Evolutionary conservation across 2,797 vertebrate species (phyloP).

Genomic region (Eospalax fontanierii): DNA sequence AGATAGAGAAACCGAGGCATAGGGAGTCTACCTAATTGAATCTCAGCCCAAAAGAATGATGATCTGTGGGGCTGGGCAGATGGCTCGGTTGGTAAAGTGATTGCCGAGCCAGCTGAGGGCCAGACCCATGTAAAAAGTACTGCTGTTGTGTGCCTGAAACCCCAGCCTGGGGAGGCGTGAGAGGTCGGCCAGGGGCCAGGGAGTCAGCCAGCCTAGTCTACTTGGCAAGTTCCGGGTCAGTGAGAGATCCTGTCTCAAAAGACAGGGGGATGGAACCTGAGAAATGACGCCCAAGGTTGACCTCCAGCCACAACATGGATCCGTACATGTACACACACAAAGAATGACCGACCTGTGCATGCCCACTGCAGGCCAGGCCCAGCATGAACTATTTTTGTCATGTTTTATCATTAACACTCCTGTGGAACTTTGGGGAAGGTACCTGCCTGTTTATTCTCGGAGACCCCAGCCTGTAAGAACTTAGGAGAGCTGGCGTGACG

Average conservation of each 20-base stretch:
- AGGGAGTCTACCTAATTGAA: background rate
- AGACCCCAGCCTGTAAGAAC: rapidly evolving
- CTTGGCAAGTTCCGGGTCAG: background rate
- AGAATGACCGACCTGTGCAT: background rate
- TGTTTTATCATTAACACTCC: background rate
- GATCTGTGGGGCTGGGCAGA: background rate
- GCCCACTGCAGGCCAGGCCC: rapidly evolving
- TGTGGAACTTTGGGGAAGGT: background rate
- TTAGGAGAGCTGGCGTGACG: rapidly evolving
- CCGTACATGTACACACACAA: too few relatives aligned
- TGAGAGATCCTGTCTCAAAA: background rate
- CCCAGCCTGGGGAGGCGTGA: background rate
- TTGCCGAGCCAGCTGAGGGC: too few relatives aligned
- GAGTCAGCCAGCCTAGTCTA: background rate
- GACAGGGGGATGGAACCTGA: background rate
- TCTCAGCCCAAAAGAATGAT: background rate
- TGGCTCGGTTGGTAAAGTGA: background rate
- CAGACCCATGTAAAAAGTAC: background rate
- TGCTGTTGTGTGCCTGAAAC: too few relatives aligned
- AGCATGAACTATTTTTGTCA: rapidly evolving
- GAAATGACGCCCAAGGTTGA: background rate
- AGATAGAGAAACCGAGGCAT: background rate
- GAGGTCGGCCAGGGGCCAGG: background rate
- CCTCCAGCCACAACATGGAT: too few relatives aligned
- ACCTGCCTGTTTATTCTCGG: background rate